These are phyloP conservation scores for Pantala flavescens DNA, from an alignment of 1,140 invertebrate species.

Conservation along the genomic window DNA sequence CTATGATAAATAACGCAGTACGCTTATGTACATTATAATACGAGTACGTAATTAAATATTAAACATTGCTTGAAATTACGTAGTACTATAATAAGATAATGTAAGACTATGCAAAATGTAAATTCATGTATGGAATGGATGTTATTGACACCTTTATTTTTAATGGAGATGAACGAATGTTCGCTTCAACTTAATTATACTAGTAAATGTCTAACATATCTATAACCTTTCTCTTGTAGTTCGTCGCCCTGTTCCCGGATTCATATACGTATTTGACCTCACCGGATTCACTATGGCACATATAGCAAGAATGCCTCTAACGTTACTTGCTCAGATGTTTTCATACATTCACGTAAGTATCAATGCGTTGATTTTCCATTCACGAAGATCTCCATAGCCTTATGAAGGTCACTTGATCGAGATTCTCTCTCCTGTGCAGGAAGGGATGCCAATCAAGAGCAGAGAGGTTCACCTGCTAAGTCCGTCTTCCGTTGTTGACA, in stretches of 20 bases:
- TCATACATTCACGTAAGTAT: conserved; percentile 19
- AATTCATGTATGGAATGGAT: too few relatives aligned
- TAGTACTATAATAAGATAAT: too few relatives aligned
- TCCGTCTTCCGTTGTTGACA: conserved; percentile 17
- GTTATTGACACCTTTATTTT: too few relatives aligned
- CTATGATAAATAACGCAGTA: too few relatives aligned
- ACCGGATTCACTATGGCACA: conserved; percentile 18
- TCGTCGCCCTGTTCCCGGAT: neutral
- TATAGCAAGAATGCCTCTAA: conserved; percentile 17
- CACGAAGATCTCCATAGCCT: neutral
- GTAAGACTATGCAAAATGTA: too few relatives aligned
- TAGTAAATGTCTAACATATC: too few relatives aligned
- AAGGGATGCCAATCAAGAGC: conserved; percentile 19
- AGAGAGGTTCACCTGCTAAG: conserved; percentile 20
- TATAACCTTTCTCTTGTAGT: too few relatives aligned
- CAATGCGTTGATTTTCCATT: neutral
- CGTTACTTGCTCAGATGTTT: conserved; percentile 16
- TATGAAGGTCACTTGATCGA: neutral
- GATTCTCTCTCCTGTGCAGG: conserved; percentile 16
- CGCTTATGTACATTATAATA: too few relatives aligned
- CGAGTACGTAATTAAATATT: too few relatives aligned
- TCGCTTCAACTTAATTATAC: too few relatives aligned
- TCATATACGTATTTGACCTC: conserved; percentile 13
- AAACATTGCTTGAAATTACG: too few relatives aligned
- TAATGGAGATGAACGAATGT: too few relatives aligned